Percentiles rank a stretch among this genome's conserved stretches.
phyloP scores from a whole-genome alignment of 2,113 vertebrate genomes.

The Aepyceros melampus region DNA sequence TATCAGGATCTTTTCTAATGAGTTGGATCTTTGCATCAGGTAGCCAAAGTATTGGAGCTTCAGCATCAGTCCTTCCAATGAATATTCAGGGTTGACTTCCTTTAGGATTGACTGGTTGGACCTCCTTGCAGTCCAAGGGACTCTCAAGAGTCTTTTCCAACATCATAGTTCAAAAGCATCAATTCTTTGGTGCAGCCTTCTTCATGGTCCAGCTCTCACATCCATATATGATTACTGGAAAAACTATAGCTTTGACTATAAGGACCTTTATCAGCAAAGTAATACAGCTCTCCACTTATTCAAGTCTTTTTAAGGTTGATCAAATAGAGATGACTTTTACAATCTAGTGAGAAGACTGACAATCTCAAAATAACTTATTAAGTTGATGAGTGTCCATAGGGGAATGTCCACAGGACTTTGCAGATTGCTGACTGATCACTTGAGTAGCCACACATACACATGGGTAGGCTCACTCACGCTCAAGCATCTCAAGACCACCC shows the following conservation, averaged over 20 bases:
- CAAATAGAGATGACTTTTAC: background rate
- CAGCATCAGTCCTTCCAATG: background rate
- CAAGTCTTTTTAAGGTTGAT: background rate
- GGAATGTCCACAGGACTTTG: background rate
- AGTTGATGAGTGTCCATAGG: background rate
- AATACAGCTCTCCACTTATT: background rate
- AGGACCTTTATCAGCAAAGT: background rate
- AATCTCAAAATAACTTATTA: background rate
- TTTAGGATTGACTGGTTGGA: background rate
- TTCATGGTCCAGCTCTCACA: background rate
- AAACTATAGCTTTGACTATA: background rate
- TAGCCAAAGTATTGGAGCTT: background rate
- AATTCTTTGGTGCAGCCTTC: background rate
- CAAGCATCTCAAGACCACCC: background rate
- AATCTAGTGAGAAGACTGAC: background rate
- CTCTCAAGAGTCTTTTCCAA: background rate
- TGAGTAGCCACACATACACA: background rate
- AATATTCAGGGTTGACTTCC: background rate
- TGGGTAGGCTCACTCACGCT: background rate
- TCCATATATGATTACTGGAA: background rate
- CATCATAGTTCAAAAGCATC: background rate
- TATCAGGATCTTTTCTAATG: background rate
- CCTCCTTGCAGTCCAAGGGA: background rate
- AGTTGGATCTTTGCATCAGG: background rate
- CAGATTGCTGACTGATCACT: background rate